These are phyloP conservation scores for Hetaerina americana DNA, from an alignment of 1,140 invertebrate species.

Conservation along the genomic window DNA sequence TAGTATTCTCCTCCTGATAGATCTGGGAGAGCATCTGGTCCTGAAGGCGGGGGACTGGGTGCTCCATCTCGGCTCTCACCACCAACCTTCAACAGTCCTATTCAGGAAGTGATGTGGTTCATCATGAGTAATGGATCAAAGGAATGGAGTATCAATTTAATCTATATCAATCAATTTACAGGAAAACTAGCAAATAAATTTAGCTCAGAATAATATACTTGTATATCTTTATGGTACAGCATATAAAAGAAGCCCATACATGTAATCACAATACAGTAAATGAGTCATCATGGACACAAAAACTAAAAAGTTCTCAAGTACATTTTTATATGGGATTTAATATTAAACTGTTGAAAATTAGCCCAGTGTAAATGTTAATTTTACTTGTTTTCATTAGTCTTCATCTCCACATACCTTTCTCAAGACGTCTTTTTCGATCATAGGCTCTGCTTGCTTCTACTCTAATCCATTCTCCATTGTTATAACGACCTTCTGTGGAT, in stretches of 20 bases:
- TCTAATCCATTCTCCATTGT: conserved; percentile 65
- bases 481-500: conserved; percentile 56
- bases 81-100: conserved; percentile 47
- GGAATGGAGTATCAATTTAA: too few relatives aligned
- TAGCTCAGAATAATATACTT: too few relatives aligned
- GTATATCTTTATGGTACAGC: too few relatives aligned
- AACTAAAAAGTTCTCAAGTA: too few relatives aligned
- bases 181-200: too few relatives aligned
- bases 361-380: not conserved
- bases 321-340: too few relatives aligned
- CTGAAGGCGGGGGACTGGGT: conserved; percentile 39
- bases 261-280: too few relatives aligned
- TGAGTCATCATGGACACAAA: too few relatives aligned
- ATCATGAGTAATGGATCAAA: too few relatives aligned
- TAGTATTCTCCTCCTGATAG: conserved; percentile 48
- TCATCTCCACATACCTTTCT: conserved; percentile 26
- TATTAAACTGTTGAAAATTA: conserved; percentile 4
- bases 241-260: too few relatives aligned
- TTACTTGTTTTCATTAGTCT: not conserved
- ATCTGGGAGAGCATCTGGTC: conserved; percentile 46
- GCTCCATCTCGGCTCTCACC: conserved; percentile 51
- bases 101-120: too few relatives aligned
- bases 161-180: too few relatives aligned
- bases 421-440: conserved; percentile 23
- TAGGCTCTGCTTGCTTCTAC: conserved; percentile 45